Conservation (phyloP, 1,140 invertebrate genomes). For the Ceratosolen fusciceps region DNA sequence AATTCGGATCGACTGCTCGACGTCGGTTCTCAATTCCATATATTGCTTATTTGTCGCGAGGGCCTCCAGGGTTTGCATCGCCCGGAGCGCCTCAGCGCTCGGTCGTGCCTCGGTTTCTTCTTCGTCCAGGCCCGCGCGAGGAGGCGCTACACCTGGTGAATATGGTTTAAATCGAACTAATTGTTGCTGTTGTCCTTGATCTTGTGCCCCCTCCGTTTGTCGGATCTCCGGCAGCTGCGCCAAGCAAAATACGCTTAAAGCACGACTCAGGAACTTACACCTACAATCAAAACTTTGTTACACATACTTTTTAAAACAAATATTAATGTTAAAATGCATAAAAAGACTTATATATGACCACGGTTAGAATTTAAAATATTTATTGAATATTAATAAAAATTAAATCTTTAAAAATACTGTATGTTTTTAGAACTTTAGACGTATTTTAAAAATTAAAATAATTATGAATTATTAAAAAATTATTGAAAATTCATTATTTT, state of each 20-base stretch:
- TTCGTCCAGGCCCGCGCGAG: slow-evolving; percentile 55
- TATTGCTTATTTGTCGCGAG: slow-evolving; percentile 69
- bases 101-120: slow-evolving; percentile 62
- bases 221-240: slow-evolving; percentile 70
- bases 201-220: slow-evolving; percentile 53
- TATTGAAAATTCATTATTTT: too few species aligned
- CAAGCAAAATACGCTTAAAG: slow-evolving; percentile 66
- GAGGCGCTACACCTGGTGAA: slow-evolving; percentile 60
- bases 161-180: slow-evolving; percentile 61
- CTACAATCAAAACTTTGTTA: slow-evolving; percentile 52
- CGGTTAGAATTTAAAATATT: too few species aligned
- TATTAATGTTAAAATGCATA: too few species aligned
- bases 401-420: too few species aligned
- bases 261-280: slow-evolving; percentile 69
- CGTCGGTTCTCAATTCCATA: slow-evolving; percentile 63
- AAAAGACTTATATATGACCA: background rate
- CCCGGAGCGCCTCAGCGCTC: slow-evolving; percentile 68
- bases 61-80: slow-evolving; percentile 67
- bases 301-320: too few species aligned
- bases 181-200: slow-evolving; percentile 54
- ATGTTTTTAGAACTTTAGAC: too few species aligned
- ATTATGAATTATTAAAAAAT: too few species aligned
- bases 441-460: too few species aligned
- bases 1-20: slow-evolving; percentile 67
- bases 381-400: too few species aligned